These are phyloP conservation scores for Manis pentadactyla DNA, from an alignment of 2,797 vertebrate genomes.

Conservation along the genomic window DNA sequence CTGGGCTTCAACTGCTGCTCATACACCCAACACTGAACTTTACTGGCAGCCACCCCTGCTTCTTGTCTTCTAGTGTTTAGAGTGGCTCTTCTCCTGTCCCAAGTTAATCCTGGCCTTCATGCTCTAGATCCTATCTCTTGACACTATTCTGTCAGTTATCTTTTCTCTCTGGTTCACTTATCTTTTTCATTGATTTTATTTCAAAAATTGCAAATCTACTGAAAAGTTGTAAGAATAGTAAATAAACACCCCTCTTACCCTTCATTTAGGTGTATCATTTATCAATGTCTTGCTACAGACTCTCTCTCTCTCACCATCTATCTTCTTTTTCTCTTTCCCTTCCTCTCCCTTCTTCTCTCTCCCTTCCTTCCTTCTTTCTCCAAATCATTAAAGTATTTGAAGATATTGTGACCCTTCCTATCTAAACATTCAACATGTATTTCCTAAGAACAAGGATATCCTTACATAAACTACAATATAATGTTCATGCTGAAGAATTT, in stretches of 20 bases:
- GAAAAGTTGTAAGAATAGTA: background rate
- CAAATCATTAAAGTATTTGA: background rate
- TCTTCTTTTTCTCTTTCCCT: too few species aligned
- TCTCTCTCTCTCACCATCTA: background rate
- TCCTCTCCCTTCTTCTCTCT: background rate
- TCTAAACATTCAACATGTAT: background rate
- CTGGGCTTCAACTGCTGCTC: background rate
- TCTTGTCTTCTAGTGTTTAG: background rate
- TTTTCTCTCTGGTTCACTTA: background rate
- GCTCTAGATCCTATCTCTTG: background rate
- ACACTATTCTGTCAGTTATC: background rate
- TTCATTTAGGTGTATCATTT: background rate
- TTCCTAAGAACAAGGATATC: background rate
- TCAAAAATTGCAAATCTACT: background rate
- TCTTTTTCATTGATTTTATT: background rate
- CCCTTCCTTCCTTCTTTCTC: background rate
- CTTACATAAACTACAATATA: background rate
- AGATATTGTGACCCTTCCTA: background rate
- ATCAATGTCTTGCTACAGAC: background rate
- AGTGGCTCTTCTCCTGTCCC: background rate
- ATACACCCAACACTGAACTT: background rate
- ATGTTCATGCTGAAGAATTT: background rate
- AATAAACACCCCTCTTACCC: background rate
- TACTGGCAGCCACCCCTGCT: background rate
- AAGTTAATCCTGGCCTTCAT: background rate